Base-by-base conservation (phyloP, 2,797 vertebrate species). In the Ctenopoma kingsleyae region DNA sequence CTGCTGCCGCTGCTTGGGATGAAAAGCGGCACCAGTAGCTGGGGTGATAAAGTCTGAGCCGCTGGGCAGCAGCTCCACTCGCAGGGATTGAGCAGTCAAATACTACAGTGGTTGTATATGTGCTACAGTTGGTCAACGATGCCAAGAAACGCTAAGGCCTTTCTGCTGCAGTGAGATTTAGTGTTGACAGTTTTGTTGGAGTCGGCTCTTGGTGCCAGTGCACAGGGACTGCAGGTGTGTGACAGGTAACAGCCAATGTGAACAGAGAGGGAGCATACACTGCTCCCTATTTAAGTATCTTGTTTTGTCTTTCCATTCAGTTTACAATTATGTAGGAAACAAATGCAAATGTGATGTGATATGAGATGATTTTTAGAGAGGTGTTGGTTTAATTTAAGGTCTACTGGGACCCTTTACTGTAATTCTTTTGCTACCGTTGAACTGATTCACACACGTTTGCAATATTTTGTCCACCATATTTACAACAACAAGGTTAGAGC, bases 31-130 rank as follows among this genome's bases (percentile, higher is more conserved):
- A 66, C 51, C 55, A 25, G 67, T 15, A 81, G 71, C 81, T 78
- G 25, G 70, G 60, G 61, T 75, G 77, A 82, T 80, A 59, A 81
- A 68, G 74, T 59, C 55, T 67, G 78, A 83, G 87, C 85, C 23
- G n/a, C 58, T 67, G 78, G 86, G 83, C 75, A 79, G 80, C 61
- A 51, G 67, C 60, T 67, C 52, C 27, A 15, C 67, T 53, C 12
- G 4, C 61, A 46, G 38, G 65, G 72, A 76, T 67, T 68, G 70
- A 80, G 72, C 76, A 61, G 72, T 74, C 59, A 78, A 71, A 85
- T n/a, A 59, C 70, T 63, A 74, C 59, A 72, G 44, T 15, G 66
- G 57, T 51, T 67, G 56, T 55, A 60, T 78, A 71, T 81, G 76
- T 59, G 63, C 49, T 55, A 66, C 58, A 19, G 57, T 77, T 27